Evolutionary conservation across 2,888 invertebrate species (phyloP), one percentile per base, ranked within the genome.

Genomic region (Tetragonisca angustula): DNA sequence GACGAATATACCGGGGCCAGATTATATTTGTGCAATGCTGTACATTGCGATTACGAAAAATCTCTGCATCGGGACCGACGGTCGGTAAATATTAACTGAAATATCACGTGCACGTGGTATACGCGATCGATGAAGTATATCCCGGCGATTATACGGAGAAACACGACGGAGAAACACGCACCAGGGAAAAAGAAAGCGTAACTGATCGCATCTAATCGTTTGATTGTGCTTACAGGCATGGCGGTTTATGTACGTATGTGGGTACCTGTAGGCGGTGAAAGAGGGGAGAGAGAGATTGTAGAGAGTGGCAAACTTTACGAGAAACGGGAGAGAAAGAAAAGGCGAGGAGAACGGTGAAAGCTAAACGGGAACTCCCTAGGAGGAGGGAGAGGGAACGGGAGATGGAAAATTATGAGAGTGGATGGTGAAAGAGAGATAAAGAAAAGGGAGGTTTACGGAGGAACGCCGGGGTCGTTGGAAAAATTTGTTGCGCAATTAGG

Each of bases 231-330:
- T 27, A 27, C 61, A 49, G 21, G 56, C 19, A 24, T 36, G 27
- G 61, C 21, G 2, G 15, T 49, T 43, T 71, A 11, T 9, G 27
- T 27, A 9, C 9, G 43, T 43, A 27, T 27, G 27, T 27, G 27
- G 43, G 43, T 43, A 43, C 0, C 9, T 2, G 21, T 4, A 17
- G 2, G 56, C 24, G 36, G 13, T 24, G 24, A 11, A 24, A 21
- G 17, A 49, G 32, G 17, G 24, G 17, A 52, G 21, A 6, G n/a
- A 43, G 43, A 43, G 43, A 11, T 13, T 9, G 54, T 19, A 36
- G 15, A 36, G 15, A n/a, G 56, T 56, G 56, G 56, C 54, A 32
- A 54, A 70, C 6, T 50, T 70, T 70, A 54, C 52, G 65, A 75
- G 24, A 17, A 24, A 49, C 19, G 15, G 21, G 36, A 43, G 24